These are phyloP conservation scores for Erethizon dorsatum DNA, from an alignment of 2,797 vertebrate genomes.

Conservation along the genomic window DNA sequence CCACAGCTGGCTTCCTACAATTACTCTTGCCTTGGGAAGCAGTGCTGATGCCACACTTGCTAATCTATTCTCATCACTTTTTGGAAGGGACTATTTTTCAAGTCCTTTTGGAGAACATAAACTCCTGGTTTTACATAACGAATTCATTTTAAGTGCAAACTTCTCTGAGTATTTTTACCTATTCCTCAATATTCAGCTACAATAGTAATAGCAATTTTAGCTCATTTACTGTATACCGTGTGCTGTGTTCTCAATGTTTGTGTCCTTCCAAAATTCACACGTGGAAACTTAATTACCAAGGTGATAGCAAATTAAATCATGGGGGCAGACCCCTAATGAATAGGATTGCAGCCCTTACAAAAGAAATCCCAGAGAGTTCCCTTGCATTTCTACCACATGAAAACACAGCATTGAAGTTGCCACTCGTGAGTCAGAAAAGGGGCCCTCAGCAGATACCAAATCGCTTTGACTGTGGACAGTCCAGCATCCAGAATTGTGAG, in stretches of 20 bases:
- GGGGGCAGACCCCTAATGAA: not conserved
- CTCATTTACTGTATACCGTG: not conserved
- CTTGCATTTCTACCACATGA: not conserved
- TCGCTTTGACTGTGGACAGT: too few species aligned
- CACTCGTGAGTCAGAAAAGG: not conserved
- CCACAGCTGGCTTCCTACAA: not conserved
- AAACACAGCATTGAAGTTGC: not conserved
- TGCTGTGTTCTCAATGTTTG: not conserved
- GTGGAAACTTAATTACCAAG: not conserved
- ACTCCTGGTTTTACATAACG: not conserved
- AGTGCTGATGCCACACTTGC: too few species aligned
- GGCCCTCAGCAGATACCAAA: too few species aligned
- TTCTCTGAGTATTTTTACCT: not conserved
- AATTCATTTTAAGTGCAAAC: not conserved
- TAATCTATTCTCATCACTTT: not conserved
- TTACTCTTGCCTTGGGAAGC: not conserved
- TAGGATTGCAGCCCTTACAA: not conserved
- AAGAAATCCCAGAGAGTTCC: not conserved
- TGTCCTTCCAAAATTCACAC: not conserved
- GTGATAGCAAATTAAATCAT: not conserved
- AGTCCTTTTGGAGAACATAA: not conserved
- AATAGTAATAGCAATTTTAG: not conserved
- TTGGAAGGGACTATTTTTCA: too few species aligned
- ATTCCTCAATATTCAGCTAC: not conserved
- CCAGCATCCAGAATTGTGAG: not conserved